These are phyloP conservation scores for Zaprionus africanus DNA, from an alignment of 1,140 invertebrate species.

Conservation along the genomic window DNA sequence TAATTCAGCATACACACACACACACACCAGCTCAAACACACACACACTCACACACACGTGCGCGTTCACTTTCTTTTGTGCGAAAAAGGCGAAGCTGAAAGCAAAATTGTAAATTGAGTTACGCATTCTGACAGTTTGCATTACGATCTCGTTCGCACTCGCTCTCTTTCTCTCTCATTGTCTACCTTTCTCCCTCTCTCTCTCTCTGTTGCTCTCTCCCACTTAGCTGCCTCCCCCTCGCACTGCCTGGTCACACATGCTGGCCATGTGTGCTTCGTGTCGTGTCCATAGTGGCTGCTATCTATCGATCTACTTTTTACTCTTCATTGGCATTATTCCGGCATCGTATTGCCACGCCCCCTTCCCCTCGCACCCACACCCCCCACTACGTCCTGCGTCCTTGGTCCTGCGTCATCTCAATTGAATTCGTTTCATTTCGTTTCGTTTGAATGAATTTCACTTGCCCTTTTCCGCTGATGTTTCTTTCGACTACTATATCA, in stretches of 20 bases:
- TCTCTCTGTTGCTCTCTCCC: not conserved
- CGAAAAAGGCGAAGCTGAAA: constrained; percentile 53
- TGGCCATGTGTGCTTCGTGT: constrained; percentile 34
- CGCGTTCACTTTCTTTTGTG: constrained; percentile 47
- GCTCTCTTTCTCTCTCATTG: constrained; percentile 8
- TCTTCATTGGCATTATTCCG: constrained; percentile 80
- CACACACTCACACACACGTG: constrained; percentile 20
- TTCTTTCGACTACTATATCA: constrained; percentile 59
- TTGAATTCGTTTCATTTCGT: constrained; percentile 82
- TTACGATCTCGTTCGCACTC: constrained; percentile 60
- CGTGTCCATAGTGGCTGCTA: constrained; percentile 53
- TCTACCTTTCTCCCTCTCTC: constrained; percentile 3
- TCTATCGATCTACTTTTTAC: constrained; percentile 80
- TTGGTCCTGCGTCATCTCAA: constrained; percentile 57
- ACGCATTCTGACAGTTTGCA: constrained; percentile 82
- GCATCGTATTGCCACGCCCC: constrained; percentile 14
- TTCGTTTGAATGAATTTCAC: constrained; percentile 81
- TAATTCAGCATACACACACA: constrained; percentile 61
- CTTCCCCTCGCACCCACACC: not conserved
- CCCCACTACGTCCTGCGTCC: constrained; percentile 32
- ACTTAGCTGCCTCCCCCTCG: not conserved
- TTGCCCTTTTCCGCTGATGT: constrained; percentile 73
- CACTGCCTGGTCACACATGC: constrained; percentile 56
- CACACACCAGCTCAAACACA: not conserved
- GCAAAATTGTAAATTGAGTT: constrained; percentile 82